A percentile compares a stretch with the other conserved stretches of the same genome.
phyloP scores from a whole-genome alignment of 2,888 invertebrate genomes.

The Euclidia mi region DNA sequence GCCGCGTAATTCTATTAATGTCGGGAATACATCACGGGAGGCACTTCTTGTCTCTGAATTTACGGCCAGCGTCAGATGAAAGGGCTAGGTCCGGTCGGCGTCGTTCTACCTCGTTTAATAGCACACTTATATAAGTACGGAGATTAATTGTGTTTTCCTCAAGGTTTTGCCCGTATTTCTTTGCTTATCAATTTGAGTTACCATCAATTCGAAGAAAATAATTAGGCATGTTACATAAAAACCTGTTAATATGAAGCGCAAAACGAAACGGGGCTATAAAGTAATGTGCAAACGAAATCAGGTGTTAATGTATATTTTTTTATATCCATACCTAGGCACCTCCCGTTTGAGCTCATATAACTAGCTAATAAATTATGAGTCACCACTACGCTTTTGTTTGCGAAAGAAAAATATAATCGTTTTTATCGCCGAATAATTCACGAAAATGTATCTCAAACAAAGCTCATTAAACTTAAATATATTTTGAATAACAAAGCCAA shows the following conservation, averaged over 20 bases:
- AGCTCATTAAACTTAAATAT: slow-evolving; percentile 15
- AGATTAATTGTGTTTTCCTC: slow-evolving; percentile 70
- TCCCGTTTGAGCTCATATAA: slow-evolving; percentile 9
- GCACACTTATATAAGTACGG: slow-evolving; percentile 68
- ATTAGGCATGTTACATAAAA: background rate
- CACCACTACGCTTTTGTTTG: slow-evolving; percentile 3
- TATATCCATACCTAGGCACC: background rate
- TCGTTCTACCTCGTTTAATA: slow-evolving; percentile 75
- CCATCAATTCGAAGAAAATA: background rate
- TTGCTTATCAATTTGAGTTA: slow-evolving; percentile 30
- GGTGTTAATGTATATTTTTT: background rate
- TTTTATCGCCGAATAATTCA: slow-evolving; percentile 25
- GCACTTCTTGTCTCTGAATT: slow-evolving; percentile 68
- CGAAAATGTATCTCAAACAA: slow-evolving; percentile 5
- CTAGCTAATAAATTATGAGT: slow-evolving; percentile 12
- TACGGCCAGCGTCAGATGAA: slow-evolving; percentile 76
- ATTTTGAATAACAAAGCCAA: slow-evolving; percentile 14
- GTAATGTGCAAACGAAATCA: no score
- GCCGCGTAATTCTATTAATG: slow-evolving; percentile 82
- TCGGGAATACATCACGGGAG: slow-evolving; percentile 79
- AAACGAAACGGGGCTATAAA: no score
- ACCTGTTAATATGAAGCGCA: no score
- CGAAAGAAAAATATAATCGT: slow-evolving; percentile 17
- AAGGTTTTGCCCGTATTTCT: slow-evolving; percentile 52
- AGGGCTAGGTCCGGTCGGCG: slow-evolving; percentile 75